phyloP scores from a whole-genome alignment of 2,888 invertebrate species.

The Zeuzera pyrina region DNA sequence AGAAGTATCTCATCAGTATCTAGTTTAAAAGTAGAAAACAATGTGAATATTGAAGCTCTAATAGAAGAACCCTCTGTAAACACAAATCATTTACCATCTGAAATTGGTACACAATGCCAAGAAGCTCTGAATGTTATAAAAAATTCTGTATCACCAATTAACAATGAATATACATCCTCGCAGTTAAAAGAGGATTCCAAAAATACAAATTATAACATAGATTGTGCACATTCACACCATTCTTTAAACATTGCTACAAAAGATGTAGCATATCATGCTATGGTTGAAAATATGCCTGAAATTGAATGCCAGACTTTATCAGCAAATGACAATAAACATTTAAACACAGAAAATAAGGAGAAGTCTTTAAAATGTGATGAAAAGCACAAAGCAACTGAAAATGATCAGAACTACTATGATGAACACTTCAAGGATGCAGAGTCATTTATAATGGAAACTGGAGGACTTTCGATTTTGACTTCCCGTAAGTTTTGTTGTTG shows the following conservation, averaged over 20 bases:
- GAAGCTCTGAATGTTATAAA: background rate
- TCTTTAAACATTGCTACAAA: too few species aligned
- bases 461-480: constrained; percentile 54
- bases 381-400: constrained; percentile 36
- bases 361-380: constrained; percentile 32
- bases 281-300: too few species aligned
- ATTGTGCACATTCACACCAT: too few species aligned
- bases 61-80: constrained; percentile 28
- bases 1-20: constrained; percentile 50
- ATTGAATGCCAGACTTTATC: constrained; percentile 26
- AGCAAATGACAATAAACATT: constrained; percentile 18
- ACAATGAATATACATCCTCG: too few species aligned
- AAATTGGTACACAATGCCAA: background rate
- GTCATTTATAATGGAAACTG: constrained; percentile 81
- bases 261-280: too few species aligned
- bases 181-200: background rate
- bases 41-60: constrained; percentile 30
- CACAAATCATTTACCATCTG: constrained; percentile 3
- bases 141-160: background rate
- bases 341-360: constrained; percentile 24
- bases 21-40: constrained; percentile 54
- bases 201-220: background rate
- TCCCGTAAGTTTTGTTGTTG: constrained; percentile 49
- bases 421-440: constrained; percentile 85
- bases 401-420: constrained; percentile 66